Evolutionary conservation across 1,140 invertebrate species (phyloP), one percentile per base, ranked within the genome.

Genomic region (Cyrtorhinus lividipennis): DNA sequence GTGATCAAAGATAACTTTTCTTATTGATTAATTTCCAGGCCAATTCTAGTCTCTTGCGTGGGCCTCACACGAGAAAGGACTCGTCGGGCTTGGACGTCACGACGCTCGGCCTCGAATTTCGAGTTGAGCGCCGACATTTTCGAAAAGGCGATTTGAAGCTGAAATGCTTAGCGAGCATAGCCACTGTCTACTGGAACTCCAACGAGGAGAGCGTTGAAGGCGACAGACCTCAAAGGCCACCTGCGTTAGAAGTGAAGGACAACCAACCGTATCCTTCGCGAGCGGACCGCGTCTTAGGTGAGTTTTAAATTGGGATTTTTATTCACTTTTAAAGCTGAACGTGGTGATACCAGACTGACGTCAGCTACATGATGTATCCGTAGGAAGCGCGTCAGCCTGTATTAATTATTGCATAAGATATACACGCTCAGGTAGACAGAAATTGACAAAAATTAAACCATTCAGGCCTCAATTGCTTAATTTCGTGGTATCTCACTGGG

Each of bases 141-240:
- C 82, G 81, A 65, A 80, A 81, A 61, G 87, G 88, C 67, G 87
- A 90, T 69, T 81, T 92, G 74, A 90, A 90, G 72, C 78, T 92
- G 53, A 90, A 92, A 78, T 92, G 90, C 75, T 79, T 89, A 69
- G 89, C 89, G 5, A 90, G 86, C 25, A 89, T 92, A 70, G 86
- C 85, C 1, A 85, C 85, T 1, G 80, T 90, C 1, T 90, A 91
- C 73, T 86, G 82, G 79, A 79, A 84, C 63, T 89, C 83, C 70
- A 88, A 89, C 68, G 88, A 91, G 71, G 86, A 88, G 69, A 88
- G 85, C 69, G 84, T 90, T 2, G 83, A 87, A 67, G 85, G 85
- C 48, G 83, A 84, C 15, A 75, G 79, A 53, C 80, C 81, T 24
- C 78, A 80, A 56, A 78, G 80, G 62, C 80, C 81, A 0, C 78